phyloP scores from a whole-genome alignment of 2,888 invertebrate genomes.

The Chalcosyrphus nemorum region DNA sequence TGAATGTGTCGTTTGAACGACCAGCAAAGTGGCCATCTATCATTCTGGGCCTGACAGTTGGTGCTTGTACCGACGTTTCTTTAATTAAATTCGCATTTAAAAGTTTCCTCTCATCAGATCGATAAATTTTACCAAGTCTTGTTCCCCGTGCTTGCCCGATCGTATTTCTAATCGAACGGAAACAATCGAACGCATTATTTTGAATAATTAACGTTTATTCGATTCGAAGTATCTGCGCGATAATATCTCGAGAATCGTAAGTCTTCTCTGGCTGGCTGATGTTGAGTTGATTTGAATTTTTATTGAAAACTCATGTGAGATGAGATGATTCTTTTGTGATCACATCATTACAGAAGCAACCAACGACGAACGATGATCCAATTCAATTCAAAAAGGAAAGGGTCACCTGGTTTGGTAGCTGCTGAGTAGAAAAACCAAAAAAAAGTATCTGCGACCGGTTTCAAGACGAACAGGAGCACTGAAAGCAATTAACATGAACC shows the following conservation, averaged over 20 bases:
- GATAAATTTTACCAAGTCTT: conserved; percentile 33
- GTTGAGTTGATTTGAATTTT: conserved; percentile 56
- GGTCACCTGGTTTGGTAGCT: conserved; percentile 4
- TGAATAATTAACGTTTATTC: conserved; percentile 64
- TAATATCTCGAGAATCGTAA: conserved; percentile 10
- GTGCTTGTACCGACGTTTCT: conserved; percentile 37
- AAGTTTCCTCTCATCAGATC: neutral
- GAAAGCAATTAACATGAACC: conserved; percentile 35
- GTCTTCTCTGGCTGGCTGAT: neutral
- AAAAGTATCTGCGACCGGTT: conserved; percentile 34
- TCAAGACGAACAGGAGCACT: conserved; percentile 44
- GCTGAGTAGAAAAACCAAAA: neutral
- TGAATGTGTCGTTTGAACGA: conserved; percentile 66
- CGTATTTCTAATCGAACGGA: conserved; percentile 49
- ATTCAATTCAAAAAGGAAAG: conserved; percentile 41
- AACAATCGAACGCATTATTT: conserved; percentile 59
- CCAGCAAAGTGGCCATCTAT: conserved; percentile 56
- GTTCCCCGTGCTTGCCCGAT: neutral
- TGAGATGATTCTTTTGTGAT: conserved; percentile 37
- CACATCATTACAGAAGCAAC: conserved; percentile 54
- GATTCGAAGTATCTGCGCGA: conserved; percentile 41
- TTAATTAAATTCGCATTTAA: conserved; percentile 27
- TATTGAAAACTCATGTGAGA: conserved; percentile 53
- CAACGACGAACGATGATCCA: no score
- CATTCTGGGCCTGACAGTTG: conserved; percentile 50